Evolutionary conservation across 2,113 vertebrate genomes (phyloP), one percentile per base, ranked within the genome.

Genomic region (Probosciger aterrimus): DNA sequence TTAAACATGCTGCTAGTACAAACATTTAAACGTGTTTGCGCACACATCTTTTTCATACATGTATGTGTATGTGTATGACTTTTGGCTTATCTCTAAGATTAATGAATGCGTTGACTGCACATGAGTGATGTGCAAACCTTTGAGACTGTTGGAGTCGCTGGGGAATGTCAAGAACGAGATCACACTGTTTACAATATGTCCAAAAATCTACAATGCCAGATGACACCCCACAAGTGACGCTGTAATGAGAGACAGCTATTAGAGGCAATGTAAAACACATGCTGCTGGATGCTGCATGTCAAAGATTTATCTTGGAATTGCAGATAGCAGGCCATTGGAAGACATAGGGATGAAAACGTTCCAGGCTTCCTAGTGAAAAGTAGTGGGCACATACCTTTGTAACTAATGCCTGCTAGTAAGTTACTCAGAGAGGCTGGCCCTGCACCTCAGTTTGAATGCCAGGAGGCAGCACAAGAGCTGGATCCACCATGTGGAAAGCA

Each of bases 31-130:
- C 20, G 33, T 41, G 18, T 60, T 11, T 6, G 3, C 22, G 16
- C 0, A 0, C 22, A 22, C 20, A 2, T 49, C 4, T 25, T 31
- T 74, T 86, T 76, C 35, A 60, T n/a, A 23, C 16, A 7, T 0
- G 0, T 6, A 7, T 25, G 9, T 67, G 15, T 43, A 20, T 43
- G 8, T 63, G 62, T 49, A 44, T 71, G 71, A 67, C 55, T 95
- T 88, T 39, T 46, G 59, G 39, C 50, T 79, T 57, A 30, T 85
- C 55, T 74, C 52, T 62, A 88, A 94, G 78, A 64, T 81, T 85
- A 81, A 90, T 86, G n/a, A 60, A 87, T 41, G 52, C 43, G 46
- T 80, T 95, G 70, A 67, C 53, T 74, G 82, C 64, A 79, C 37
- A 18, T 73, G 39, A 83, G 81, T 28, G 50, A 75, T 41, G 50